Base-by-base conservation (phyloP, 2,113 vertebrate genomes). In the Grammomys surdaster region DNA sequence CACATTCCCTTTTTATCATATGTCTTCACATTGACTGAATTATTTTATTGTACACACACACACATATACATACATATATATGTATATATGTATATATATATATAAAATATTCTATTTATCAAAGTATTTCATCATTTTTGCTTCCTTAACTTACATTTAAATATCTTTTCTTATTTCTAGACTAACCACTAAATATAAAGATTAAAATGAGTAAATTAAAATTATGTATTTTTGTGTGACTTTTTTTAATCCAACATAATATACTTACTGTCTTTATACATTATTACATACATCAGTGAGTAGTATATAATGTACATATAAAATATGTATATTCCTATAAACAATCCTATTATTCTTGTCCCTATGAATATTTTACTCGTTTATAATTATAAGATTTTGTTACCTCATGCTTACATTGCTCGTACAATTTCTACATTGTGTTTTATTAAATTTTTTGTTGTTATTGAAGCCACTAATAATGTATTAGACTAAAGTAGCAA, bases 331-430 rank as follows among this genome's bases (percentile, higher is more conserved):
- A 28, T 51, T 90, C 14, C 11, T 72, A 89, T 48, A 67, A 84
- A 90, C 5, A 40, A 1, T 26, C 67, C 26, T 26, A 43, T 58
- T 58, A 80, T 67, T 93, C 51, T 56, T 69, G 3, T 51, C 51
- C 19, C 3, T 28, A 36, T 5, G 12, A 8, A 10, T 67, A 56
- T 65, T 78, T 73, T 24, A 7, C 2, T 40, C 65, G 3, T 89
- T 76, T n/a, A 46, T 91, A 43, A 33, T 31, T 96, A 17, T 43
- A n/a, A 88, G 13, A 70, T 91, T 77, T 77, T 48, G 16, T 91
- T 54, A 60, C 19, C 31, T 70, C 28, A 82, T 5, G 12, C 4
- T 58, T 65, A 54, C 2, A 2, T 31, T 90, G 22, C 26, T 43
- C 33, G n/a, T 6, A 40, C 7, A 75, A 26, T 88, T 65, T 65